These are phyloP conservation scores for Agonopterix subpropinquella DNA, from an alignment of 2,888 invertebrate species.

Conservation along the genomic window DNA sequence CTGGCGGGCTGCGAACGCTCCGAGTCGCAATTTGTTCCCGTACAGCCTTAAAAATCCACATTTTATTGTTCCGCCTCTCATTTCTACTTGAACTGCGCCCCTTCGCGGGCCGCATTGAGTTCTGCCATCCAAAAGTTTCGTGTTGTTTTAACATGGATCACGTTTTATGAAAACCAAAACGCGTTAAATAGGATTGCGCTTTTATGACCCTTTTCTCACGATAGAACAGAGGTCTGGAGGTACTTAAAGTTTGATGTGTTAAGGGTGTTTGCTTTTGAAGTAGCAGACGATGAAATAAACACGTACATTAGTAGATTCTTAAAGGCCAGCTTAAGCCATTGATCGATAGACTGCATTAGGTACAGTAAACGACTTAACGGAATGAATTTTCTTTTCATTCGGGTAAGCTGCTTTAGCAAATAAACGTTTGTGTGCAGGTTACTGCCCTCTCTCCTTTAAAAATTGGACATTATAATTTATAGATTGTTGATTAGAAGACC, in stretches of 20 bases:
- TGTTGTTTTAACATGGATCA: conserved; percentile 22
- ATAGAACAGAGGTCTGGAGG: not conserved
- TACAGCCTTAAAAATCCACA: conserved; percentile 69
- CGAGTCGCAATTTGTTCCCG: conserved; percentile 64
- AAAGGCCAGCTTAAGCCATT: no score
- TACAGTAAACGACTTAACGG: no score
- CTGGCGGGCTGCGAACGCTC: conserved; percentile 43
- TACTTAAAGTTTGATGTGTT: not conserved
- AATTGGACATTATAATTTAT: no score
- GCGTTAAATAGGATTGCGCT: conserved; percentile 15
- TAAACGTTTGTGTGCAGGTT: no score
- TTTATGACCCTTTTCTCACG: conserved; percentile 2
- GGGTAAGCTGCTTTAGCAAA: no score
- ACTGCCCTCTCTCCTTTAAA: no score
- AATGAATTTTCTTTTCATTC: no score
- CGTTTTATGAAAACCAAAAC: conserved; percentile 17
- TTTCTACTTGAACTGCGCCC: conserved; percentile 53
- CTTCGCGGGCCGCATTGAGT: conserved; percentile 38
- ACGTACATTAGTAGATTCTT: no score
- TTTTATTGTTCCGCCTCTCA: conserved; percentile 66
- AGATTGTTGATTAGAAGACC: no score
- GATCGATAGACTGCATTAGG: no score
- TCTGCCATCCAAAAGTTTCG: conserved; percentile 22
- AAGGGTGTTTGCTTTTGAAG: not conserved
- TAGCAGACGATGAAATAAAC: no score